Evolutionary conservation across 1,140 invertebrate genomes (phyloP), one percentile per base, ranked within the genome.

Genomic region (Aphis craccivora): DNA sequence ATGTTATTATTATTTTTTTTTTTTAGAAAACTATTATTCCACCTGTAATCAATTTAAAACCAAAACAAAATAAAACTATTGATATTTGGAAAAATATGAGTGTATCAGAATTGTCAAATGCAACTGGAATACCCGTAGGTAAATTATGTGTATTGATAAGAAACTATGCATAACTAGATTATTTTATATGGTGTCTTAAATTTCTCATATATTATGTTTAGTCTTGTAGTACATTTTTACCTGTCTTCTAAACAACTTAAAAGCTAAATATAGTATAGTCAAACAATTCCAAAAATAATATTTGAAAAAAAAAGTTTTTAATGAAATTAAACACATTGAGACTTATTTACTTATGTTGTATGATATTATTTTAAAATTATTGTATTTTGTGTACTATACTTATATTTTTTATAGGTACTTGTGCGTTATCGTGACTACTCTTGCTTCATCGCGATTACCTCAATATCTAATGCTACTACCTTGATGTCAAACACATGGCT

Each of bases 11-110:
- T 25, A 55, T 55, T 25, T 89, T 48, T 11, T 53, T 35, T 40
- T 91, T 86, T 84, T 40, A 90, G 93, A 91, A 94, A 48, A 53
- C 20, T 25, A 37, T 94, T 51, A 45, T 40, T 18, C 2, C 43
- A 35, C 81, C 91, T 20, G 43, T 84, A 2, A 81, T 86, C 18
- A 20, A 89, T 18, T 51, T 91, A 35, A 93, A 94, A 91, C 91
- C 95, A 92, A 95, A 95, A 91, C 94, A 95, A 94, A 94, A 94
- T 8, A 94, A 95, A 94, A 95, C 97, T 30, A 95, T 97, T 14
- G 96, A 96, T 92, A 95, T 98, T 93, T 98, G 98, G 98, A 95
- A 96, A 89, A 96, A 97, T 94, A 98, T 98, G 96, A 98, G 97
- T 23, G 96, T 98, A 1, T 94, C 95, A 86, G 97, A 98, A 94